Conservation (phyloP, 2,113 vertebrate species). For the Thomomys bottae region DNA sequence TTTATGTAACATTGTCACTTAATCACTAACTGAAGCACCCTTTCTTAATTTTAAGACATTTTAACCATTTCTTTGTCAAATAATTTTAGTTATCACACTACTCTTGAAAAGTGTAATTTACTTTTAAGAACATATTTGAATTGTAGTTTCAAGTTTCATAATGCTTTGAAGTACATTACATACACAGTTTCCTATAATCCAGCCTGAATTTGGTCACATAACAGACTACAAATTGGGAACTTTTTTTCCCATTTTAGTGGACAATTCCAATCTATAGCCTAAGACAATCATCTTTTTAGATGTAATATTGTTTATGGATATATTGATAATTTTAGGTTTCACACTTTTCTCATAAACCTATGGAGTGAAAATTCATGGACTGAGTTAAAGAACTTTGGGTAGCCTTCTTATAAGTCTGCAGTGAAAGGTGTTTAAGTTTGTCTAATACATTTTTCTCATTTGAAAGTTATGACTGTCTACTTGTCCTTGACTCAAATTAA, state of each 20-base stretch:
- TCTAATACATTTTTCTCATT: constrained; percentile 38
- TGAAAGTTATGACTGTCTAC: constrained; percentile 35
- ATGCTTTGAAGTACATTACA: constrained; percentile 46
- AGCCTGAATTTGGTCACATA: constrained; percentile 56
- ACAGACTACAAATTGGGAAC: constrained; percentile 44
- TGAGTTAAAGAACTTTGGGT: constrained; percentile 34
- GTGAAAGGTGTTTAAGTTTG: constrained; percentile 56
- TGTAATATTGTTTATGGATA: constrained; percentile 56
- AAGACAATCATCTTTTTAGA: constrained; percentile 75
- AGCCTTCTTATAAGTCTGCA: constrained; percentile 37
- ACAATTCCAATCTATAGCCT: constrained; percentile 50
- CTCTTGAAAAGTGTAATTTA: constrained; percentile 21
- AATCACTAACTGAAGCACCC: constrained; percentile 49
- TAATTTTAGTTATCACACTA: constrained; percentile 51
- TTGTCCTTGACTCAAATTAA: constrained; percentile 54
- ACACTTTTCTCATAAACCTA: constrained; percentile 37
- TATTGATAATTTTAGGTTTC: constrained; percentile 58
- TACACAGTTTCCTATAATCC: constrained; percentile 42
- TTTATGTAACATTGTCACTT: constrained; percentile 40
- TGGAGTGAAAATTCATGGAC: constrained; percentile 51
- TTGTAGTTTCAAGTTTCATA: constrained; percentile 10
- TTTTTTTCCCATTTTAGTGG: constrained; percentile 61
- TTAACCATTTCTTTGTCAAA: constrained; percentile 57
- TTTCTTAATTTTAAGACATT: constrained; percentile 68
- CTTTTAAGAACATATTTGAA: constrained; percentile 44